Conservation (phyloP, 92 coral and sea anemone species). For the Porites evermanni region DNA sequence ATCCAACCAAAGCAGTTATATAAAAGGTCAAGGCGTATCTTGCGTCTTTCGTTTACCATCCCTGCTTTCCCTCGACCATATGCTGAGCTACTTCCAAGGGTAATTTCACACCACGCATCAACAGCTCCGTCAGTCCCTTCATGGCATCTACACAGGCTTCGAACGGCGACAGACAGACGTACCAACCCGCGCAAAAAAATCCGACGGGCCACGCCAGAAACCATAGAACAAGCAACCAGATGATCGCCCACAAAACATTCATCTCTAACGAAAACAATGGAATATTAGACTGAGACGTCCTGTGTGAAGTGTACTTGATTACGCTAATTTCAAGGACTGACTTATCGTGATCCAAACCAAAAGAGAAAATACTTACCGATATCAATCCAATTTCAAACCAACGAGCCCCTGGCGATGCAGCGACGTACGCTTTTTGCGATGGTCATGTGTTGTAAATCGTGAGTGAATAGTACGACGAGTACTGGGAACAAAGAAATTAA, state of each 20-base stretch:
- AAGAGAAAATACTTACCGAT: background rate
- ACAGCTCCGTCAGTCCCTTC: slow-evolving; percentile 82
- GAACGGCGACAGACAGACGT: slow-evolving; percentile 93
- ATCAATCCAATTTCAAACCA: background rate
- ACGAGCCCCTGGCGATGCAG: background rate
- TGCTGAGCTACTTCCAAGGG: slow-evolving; percentile 97
- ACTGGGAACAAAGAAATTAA: too few species aligned
- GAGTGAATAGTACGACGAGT: too few species aligned
- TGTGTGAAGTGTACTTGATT: background rate
- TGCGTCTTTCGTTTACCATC: slow-evolving; percentile 66
- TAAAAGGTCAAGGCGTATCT: background rate
- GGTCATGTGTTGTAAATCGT: too few species aligned
- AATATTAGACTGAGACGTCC: too few species aligned
- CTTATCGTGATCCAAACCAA: too few species aligned
- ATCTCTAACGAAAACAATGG: slow-evolving; percentile 21
- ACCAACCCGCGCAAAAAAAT: slow-evolving; percentile 98
- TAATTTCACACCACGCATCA: slow-evolving; percentile 93
- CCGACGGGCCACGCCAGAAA: slow-evolving; percentile 97
- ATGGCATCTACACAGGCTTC: slow-evolving; percentile 95
- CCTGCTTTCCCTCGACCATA: slow-evolving; percentile 91
- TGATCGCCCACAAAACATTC: slow-evolving; percentile 96
- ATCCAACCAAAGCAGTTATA: background rate
- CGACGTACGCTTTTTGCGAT: too few species aligned
- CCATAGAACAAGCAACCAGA: slow-evolving; percentile 94
- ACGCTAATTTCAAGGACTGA: background rate